Percentiles rank a stretch among this genome's conserved stretches.
These are phyloP conservation scores for Melanaphis sacchari DNA, from an alignment of 1,140 invertebrate genomes.

Conservation along the genomic window DNA sequence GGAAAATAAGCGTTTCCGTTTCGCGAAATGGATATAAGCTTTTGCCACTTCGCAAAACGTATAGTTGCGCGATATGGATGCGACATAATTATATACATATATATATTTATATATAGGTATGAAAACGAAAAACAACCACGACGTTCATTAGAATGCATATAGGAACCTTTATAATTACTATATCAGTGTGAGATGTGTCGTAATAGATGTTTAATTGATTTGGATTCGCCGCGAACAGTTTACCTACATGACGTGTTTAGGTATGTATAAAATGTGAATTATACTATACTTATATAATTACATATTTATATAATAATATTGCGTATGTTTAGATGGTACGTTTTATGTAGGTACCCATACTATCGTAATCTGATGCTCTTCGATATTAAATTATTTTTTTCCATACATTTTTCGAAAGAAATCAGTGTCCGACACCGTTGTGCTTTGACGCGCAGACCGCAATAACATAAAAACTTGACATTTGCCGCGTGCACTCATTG, in stretches of 20 bases:
- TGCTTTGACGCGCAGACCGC: background rate
- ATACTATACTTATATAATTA: background rate
- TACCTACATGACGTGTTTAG: background rate
- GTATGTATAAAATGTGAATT: background rate
- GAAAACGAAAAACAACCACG: background rate
- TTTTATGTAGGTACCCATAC: no score
- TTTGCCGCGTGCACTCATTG: background rate
- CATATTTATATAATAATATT: no score
- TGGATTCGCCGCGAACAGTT: background rate
- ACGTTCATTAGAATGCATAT: background rate
- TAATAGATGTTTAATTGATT: background rate
- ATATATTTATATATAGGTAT: no score
- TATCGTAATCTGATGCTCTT: background rate
- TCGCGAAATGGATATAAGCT: no score
- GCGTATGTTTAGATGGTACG: no score
- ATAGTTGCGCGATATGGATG: no score
- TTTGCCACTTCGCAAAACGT: no score
- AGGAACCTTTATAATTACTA: background rate
- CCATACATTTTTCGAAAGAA: background rate
- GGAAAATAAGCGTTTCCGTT: no score
- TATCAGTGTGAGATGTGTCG: background rate
- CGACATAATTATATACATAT: no score
- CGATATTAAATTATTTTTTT: background rate
- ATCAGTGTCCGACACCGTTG: background rate
- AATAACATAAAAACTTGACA: background rate